These are phyloP conservation scores for Rhineura floridana DNA, from an alignment of 2,113 vertebrate genomes.

Conservation along the genomic window DNA sequence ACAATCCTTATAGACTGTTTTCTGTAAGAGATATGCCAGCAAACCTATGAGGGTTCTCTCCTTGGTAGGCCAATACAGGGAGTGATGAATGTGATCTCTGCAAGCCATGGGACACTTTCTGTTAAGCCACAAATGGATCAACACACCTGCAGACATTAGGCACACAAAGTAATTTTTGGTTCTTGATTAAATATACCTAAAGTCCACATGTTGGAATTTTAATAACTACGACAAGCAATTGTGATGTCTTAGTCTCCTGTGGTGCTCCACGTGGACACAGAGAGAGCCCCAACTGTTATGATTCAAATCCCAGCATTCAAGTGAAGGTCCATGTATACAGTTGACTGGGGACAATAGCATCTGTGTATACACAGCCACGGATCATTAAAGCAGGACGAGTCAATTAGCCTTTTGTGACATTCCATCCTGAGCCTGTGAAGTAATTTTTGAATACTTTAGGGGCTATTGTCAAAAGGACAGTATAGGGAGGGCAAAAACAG, in stretches of 20 bases:
- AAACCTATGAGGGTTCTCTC: not conserved
- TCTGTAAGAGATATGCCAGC: not conserved
- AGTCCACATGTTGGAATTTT: slow-evolving; percentile 30
- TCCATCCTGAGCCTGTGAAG: slow-evolving; percentile 14
- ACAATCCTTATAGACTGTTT: not conserved
- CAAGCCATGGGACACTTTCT: not conserved
- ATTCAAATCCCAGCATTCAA: slow-evolving; percentile 48
- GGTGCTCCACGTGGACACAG: not conserved
- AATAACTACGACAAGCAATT: slow-evolving; percentile 5
- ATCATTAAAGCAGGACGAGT: slow-evolving; percentile 52
- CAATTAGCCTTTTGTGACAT: slow-evolving; percentile 68
- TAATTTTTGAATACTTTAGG: slow-evolving; percentile 58
- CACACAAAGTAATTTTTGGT: slow-evolving; percentile 26
- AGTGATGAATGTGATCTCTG: not conserved
- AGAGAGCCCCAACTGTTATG: not conserved
- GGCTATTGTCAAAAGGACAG: slow-evolving; percentile 37
- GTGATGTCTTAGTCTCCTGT: not conserved
- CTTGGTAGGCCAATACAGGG: not conserved
- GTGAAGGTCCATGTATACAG: not conserved
- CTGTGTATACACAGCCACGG: slow-evolving; percentile 29
- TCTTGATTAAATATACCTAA: slow-evolving; percentile 9
- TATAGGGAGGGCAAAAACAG: slow-evolving; percentile 12
- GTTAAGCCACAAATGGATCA: not conserved
- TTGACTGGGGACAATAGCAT: slow-evolving; percentile 46
- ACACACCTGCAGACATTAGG: slow-evolving; percentile 3